Evolutionary conservation across 2,113 vertebrate species (phyloP).

Genomic region (Anolis sagrei): DNA sequence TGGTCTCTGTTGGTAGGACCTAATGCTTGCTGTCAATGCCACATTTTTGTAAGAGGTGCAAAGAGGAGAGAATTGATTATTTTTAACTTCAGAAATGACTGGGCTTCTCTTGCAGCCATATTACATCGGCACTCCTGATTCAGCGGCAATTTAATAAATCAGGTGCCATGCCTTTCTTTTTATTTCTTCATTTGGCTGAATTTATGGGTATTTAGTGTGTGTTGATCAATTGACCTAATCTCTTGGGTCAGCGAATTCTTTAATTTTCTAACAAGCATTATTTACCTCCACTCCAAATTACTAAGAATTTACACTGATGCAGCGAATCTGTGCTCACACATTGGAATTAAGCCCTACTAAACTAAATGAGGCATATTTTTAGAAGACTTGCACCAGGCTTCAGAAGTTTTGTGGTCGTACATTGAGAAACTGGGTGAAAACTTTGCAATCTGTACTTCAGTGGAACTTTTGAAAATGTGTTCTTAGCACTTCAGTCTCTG

Average conservation of each 20-base stretch:
- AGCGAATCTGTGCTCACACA: background rate
- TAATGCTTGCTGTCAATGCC: background rate
- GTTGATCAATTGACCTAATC: background rate
- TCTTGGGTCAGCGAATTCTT: background rate
- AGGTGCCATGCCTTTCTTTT: background rate
- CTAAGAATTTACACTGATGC: background rate
- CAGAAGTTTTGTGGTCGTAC: background rate
- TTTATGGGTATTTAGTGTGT: background rate
- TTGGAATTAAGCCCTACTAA: background rate
- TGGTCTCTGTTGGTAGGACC: background rate
- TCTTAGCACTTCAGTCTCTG: background rate
- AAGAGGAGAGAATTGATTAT: background rate
- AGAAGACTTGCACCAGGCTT: background rate
- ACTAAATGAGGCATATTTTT: background rate
- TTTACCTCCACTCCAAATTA: background rate
- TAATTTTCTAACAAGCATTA: background rate
- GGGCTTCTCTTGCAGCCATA: background rate
- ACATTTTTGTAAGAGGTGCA: background rate
- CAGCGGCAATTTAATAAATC: background rate
- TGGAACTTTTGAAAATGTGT: background rate
- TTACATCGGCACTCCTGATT: background rate
- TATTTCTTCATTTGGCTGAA: constrained; percentile 6
- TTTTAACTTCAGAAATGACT: background rate
- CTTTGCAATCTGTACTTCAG: background rate
- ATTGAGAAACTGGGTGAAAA: background rate